Base-by-base conservation (phyloP, 1,140 invertebrate genomes). In the Littorina saxatilis region DNA sequence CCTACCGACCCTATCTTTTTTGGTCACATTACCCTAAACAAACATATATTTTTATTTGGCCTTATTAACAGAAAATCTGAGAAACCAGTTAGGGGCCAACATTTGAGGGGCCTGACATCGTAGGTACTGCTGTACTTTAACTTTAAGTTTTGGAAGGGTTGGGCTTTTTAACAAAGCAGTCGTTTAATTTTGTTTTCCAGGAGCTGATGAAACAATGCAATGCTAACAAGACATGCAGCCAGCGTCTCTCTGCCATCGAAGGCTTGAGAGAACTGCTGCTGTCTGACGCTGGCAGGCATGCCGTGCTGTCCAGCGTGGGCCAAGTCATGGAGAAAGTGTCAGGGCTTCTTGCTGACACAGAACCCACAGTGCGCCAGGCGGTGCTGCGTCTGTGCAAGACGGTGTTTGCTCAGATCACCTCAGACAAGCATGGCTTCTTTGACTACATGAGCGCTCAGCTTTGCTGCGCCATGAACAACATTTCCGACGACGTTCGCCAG, bases 351-450 rank as follows among this genome's bases (percentile, higher is more conserved):
- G 37, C 20, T 37, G 74, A 76, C 74, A 50, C 29, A 37, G 74
- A 76, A 11, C 74, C 74, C 17, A 32, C 17, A 29, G 55, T 76
- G 29, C 74, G 74, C 11, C 50, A 76, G 50, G 74, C 43, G 29
- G 74, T 76, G 1, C 20, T 76, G 1, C 29, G 55, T 20, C 50
- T 76, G n/a, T 76, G 50, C 50, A 47, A 43, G 47, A 76, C 35
- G 9, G 20, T 76, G 11, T 32, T 37, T 17, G 2, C 2, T 37
- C 27, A 58, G 5, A 35, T 35, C 29, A 68, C 1, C 35, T 68
- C 66, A 29, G 32, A 29, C 7, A 47, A 47, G 17, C 7, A 47
- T 35, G 23, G 35, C 35, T 17, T 9, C 23, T 27, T 55, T 23
- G 23, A 76, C 11, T 20, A n/a, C 20, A 32, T 76, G 11, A 37